A percentile compares a stretch with the other conserved stretches of the same genome.
phyloP scores from a whole-genome alignment of 1,140 invertebrate species.

The Watersipora subatra region DNA sequence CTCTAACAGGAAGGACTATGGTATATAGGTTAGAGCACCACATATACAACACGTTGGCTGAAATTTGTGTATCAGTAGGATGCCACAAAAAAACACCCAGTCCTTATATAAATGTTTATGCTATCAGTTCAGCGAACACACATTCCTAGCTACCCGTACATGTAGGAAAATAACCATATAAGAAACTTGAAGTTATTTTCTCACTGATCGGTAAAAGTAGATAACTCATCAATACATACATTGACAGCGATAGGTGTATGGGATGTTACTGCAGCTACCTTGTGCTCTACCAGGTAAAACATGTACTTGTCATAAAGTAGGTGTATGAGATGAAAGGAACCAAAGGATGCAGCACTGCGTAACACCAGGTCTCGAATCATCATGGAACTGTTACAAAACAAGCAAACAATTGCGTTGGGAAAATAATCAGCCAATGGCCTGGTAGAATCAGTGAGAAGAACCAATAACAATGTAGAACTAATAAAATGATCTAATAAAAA shows the following conservation, averaged over 20 bases:
- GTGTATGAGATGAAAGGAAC: conserved; percentile 94
- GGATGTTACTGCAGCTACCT: conserved; percentile 76
- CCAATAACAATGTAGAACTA: neutral
- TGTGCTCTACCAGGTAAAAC: conserved; percentile 94
- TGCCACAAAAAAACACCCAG: neutral
- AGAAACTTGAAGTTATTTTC: neutral
- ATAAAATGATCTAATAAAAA: neutral
- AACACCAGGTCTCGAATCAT: conserved; percentile 87
- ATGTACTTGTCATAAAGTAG: conserved; percentile 97
- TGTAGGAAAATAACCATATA: neutral
- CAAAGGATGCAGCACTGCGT: conserved; percentile 90
- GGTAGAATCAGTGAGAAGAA: neutral
- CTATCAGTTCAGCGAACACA: too few species aligned
- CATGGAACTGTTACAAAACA: conserved; percentile 61
- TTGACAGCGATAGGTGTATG: conserved; percentile 83
- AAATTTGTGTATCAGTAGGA: neutral
- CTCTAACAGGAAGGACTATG: too few species aligned
- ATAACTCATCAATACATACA: neutral
- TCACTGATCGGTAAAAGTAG: neutral
- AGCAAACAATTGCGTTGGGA: neutral
- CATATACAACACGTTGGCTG: too few species aligned
- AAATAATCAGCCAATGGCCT: neutral
- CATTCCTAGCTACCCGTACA: too few species aligned
- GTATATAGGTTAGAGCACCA: neutral
- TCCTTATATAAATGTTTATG: too few species aligned